Percentiles rank a stretch among this genome's conserved stretches.
phyloP scores from a whole-genome alignment of 2,113 vertebrate genomes.

The Ammodytes marinus region DNA sequence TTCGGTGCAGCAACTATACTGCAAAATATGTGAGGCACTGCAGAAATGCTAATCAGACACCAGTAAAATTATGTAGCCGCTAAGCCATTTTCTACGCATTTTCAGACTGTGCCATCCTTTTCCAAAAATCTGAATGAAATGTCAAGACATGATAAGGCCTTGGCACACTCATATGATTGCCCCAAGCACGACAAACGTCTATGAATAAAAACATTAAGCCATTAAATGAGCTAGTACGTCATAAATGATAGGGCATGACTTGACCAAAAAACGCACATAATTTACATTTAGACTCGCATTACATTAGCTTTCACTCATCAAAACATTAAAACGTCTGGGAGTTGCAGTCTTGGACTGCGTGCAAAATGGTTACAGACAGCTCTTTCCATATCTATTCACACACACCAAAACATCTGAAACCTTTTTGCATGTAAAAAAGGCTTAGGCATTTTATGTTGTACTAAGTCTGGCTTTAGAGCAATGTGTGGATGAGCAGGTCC shows the following conservation, averaged over 20 bases:
- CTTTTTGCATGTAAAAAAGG: not conserved
- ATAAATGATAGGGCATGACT: constrained; percentile 30
- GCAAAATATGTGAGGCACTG: constrained; percentile 63
- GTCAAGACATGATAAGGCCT: constrained; percentile 52
- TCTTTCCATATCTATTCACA: not conserved
- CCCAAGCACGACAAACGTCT: constrained; percentile 40
- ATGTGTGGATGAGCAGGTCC: not conserved
- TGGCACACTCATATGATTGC: constrained; percentile 27
- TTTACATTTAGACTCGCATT: constrained; percentile 20
- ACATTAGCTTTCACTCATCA: not conserved
- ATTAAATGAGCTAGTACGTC: constrained; percentile 23
- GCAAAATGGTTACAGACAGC: not conserved
- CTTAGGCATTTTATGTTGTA: not conserved
- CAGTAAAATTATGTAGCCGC: constrained; percentile 53
- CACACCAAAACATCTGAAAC: constrained; percentile 2
- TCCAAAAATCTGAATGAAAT: constrained; percentile 62
- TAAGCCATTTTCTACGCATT: constrained; percentile 74
- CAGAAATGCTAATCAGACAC: constrained; percentile 75
- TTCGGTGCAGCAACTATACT: constrained; percentile 51
- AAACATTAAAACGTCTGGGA: not conserved
- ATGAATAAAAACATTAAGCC: constrained; percentile 20
- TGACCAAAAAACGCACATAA: constrained; percentile 3
- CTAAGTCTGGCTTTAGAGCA: not conserved
- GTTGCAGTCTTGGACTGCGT: not conserved
- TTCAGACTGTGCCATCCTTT: constrained; percentile 59